Conservation (phyloP, 2,888 invertebrate genomes). For the Cheilosia urbana region DNA sequence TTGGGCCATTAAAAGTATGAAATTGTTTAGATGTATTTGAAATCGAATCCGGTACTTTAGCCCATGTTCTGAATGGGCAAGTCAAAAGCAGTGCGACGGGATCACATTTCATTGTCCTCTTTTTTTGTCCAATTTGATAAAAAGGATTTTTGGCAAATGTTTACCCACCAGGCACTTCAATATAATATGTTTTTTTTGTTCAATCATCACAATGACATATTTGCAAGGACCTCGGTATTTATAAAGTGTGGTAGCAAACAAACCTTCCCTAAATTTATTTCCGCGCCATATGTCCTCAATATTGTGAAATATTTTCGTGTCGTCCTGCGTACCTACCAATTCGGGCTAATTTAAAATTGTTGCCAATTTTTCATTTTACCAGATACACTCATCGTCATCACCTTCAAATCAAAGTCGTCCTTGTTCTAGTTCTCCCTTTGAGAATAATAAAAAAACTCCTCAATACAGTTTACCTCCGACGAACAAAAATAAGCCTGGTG, state of each 20-base stretch:
- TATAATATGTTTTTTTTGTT: not conserved
- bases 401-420: too few relatives aligned
- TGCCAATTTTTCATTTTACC: too few relatives aligned
- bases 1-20: not conserved
- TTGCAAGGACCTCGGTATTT: not conserved
- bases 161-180: not conserved
- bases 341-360: too few relatives aligned
- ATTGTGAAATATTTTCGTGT: too few relatives aligned
- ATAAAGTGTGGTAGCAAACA: too few relatives aligned
- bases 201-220: constrained; percentile 28
- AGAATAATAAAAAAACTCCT: too few relatives aligned
- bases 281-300: not conserved
- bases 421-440: too few relatives aligned
- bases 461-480: too few relatives aligned
- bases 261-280: not conserved
- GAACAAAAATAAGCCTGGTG: too few relatives aligned
- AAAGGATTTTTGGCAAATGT: constrained; percentile 4
- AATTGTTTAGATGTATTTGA: not conserved
- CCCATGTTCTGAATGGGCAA: not conserved
- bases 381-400: too few relatives aligned
- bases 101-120: constrained; percentile 11
- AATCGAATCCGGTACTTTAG: not conserved
- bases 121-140: constrained; percentile 3
- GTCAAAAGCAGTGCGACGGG: not conserved
- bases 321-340: too few relatives aligned